Evolutionary conservation across 2,113 vertebrate species (phyloP).

Genomic region (Cacatua alba): DNA sequence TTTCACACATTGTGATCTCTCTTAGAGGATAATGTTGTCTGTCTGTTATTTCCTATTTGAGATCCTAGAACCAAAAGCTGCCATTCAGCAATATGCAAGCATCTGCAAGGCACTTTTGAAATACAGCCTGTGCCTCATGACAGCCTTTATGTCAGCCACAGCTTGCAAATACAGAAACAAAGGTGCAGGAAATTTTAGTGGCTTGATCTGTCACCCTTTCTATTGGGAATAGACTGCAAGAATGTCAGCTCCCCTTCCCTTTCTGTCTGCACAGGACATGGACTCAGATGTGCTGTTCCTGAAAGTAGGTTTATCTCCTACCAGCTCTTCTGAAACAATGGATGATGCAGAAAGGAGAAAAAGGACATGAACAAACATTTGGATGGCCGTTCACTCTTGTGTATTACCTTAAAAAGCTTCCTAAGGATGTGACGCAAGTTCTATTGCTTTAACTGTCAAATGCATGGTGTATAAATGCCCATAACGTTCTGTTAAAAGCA

Average conservation of each 20-base stretch:
- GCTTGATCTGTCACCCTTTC: neutral
- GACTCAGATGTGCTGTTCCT: neutral
- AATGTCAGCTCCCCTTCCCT: neutral
- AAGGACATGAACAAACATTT: neutral
- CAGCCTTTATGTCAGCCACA: neutral
- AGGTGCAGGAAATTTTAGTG: neutral
- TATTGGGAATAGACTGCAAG: neutral
- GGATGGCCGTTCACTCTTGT: neutral
- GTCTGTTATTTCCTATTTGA: slow-evolving; percentile 36
- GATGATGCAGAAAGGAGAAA: rapidly evolving
- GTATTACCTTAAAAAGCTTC: neutral
- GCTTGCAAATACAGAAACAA: neutral
- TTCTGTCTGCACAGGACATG: neutral
- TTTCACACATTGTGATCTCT: slow-evolving; percentile 1
- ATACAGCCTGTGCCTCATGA: neutral
- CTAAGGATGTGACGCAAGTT: neutral
- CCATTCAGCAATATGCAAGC: neutral
- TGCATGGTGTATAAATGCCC: neutral
- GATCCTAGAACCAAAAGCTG: neutral
- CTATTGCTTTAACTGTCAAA: neutral
- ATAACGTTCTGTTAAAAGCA: neutral
- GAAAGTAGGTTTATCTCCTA: neutral
- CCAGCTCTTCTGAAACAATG: neutral
- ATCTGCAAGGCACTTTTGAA: neutral
- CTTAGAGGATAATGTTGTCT: slow-evolving; percentile 53